These are phyloP conservation scores for Melitaea cinxia DNA, from an alignment of 1,140 invertebrate species.

Conservation along the genomic window DNA sequence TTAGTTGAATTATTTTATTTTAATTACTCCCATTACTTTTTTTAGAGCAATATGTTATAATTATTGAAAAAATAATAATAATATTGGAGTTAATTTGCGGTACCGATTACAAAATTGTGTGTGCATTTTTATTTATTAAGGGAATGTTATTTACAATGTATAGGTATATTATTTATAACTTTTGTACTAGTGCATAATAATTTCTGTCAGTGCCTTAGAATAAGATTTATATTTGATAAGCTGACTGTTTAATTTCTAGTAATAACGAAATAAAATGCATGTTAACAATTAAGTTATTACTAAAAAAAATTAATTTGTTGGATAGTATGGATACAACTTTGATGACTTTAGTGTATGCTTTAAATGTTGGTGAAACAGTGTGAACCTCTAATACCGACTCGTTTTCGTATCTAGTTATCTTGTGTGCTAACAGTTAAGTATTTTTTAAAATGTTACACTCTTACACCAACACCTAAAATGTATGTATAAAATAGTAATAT, in stretches of 20 bases:
- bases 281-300: slow-evolving; percentile 46
- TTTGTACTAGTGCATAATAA: slow-evolving; percentile 71
- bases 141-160: slow-evolving; percentile 74
- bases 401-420: slow-evolving; percentile 17
- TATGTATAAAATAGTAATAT: slow-evolving; percentile 42
- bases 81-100: slow-evolving; percentile 28
- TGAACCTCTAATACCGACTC: neutral
- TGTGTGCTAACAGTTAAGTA: neutral
- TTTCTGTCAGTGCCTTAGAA: slow-evolving; percentile 60
- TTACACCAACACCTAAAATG: slow-evolving; percentile 14
- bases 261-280: slow-evolving; percentile 55
- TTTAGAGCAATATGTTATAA: slow-evolving; percentile 4
- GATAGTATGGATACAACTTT: slow-evolving; percentile 23
- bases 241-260: slow-evolving; percentile 63
- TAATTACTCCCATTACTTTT: slow-evolving; percentile 25
- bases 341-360: slow-evolving; percentile 12
- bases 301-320: slow-evolving; percentile 29
- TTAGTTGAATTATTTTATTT: slow-evolving; percentile 5
- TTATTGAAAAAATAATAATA: slow-evolving; percentile 10
- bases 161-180: slow-evolving; percentile 66
- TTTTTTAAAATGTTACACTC: slow-evolving; percentile 1
- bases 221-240: slow-evolving; percentile 51
- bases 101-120: slow-evolving; percentile 51
- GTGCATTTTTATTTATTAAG: slow-evolving; percentile 59
- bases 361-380: slow-evolving; percentile 11